A percentile compares a stretch with the other conserved stretches of the same genome.
phyloP scores from a whole-genome alignment of 2,888 invertebrate species.

The Ctena decussata region DNA sequence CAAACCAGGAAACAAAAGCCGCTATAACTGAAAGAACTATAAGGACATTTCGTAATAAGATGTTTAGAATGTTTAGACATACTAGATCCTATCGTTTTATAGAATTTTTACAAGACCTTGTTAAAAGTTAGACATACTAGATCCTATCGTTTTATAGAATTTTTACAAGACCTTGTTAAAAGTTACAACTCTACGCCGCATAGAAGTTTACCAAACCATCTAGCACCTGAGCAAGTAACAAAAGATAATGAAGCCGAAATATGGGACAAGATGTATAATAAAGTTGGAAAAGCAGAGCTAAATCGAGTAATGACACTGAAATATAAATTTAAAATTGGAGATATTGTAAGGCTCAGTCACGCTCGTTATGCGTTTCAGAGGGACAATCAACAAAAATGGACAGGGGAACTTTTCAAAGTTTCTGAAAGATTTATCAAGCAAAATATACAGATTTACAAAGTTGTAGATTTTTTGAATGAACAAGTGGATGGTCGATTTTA shows the following conservation, averaged over 20 bases:
- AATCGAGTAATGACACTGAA: background rate
- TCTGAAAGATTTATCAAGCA: conserved; percentile 20
- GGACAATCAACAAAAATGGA: conserved; percentile 58
- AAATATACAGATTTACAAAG: conserved; percentile 16
- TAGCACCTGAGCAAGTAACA: background rate
- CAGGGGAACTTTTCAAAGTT: conserved; percentile 45
- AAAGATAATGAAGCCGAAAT: background rate
- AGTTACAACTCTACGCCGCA: background rate
- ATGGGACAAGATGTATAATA: background rate
- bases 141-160: background rate
- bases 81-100: background rate
- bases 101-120: background rate
- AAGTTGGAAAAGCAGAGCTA: no score
- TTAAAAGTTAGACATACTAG: background rate
- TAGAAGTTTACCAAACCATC: background rate
- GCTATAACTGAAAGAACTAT: no score
- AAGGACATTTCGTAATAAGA: no score
- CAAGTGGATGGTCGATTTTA: conserved; percentile 17
- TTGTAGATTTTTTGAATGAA: conserved; percentile 10
- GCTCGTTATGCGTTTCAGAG: conserved; percentile 44
- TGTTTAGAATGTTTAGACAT: background rate
- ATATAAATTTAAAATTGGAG: conserved; percentile 49
- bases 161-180: background rate
- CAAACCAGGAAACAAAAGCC: no score
- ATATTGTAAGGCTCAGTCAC: conserved; percentile 36